Evolutionary conservation across 2,113 vertebrate species (phyloP).

Genomic region (Engraulis encrasicolus): DNA sequence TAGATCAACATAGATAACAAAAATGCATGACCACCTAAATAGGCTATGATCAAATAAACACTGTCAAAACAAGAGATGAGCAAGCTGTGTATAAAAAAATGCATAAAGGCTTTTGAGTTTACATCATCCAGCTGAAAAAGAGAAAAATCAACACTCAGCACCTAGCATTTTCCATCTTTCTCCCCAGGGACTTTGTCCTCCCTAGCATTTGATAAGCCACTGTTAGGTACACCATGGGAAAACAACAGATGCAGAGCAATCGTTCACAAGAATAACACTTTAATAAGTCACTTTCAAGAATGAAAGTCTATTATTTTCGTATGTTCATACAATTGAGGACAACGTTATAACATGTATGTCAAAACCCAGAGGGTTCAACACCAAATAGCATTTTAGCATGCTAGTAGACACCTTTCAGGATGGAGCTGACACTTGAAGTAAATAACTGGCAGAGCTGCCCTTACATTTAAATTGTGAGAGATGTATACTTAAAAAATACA

Average conservation of each 20-base stretch:
- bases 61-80: too few relatives aligned
- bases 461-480: not conserved
- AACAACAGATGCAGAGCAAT: not conserved
- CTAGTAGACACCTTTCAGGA: not conserved
- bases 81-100: too few relatives aligned
- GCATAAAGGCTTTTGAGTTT: too few relatives aligned
- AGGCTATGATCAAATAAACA: too few relatives aligned
- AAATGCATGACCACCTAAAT: too few relatives aligned
- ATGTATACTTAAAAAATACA: too few relatives aligned
- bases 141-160: not conserved
- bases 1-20: too few relatives aligned
- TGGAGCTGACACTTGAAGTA: not conserved
- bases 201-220: not conserved
- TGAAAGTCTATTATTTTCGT: too few relatives aligned
- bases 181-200: not conserved
- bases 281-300: too few relatives aligned
- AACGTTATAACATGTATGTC: too few relatives aligned
- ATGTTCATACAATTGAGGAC: too few relatives aligned
- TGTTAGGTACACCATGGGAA: not conserved
- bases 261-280: not conserved
- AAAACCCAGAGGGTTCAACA: not conserved
- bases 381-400: slow-evolving; percentile 4
- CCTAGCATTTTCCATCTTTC: not conserved
- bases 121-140: too few relatives aligned
- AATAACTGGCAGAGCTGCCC: not conserved